Evolutionary conservation across 2,888 invertebrate species (phyloP), one percentile per base, ranked within the genome.

Genomic region (Drosophila anomalata): DNA sequence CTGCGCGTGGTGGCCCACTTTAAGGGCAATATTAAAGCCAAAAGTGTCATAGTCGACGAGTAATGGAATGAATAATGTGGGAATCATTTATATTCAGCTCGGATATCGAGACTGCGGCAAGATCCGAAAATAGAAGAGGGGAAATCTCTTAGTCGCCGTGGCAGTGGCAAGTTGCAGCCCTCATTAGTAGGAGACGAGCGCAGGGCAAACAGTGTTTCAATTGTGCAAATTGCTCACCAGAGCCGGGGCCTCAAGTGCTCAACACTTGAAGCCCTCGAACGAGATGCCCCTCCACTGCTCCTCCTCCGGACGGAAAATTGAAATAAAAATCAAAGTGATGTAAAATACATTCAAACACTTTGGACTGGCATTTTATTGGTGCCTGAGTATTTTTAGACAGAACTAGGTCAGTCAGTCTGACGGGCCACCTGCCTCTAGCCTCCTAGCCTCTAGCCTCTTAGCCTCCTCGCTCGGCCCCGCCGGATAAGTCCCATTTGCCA

Each of bases 241-340:
- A 57, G 66, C 67, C 52, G 29, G 50, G 46, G 66, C 66, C 66
- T 57, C 66, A 51, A 67, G 66, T 66, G 66, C 44, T 51, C 29
- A 48, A 20, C 65, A 54, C 65, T 65, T 65, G 65, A 61, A 63
- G 46, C 31, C 65, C 47, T 65, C 53, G 24, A 39, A 63, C 46
- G 63, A 53, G 53, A 46, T 22, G 17, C 41, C 20, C 20, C 8
- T 22, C 26, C 26, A 2, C 22, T 9, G 7, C 44, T 12, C 12
- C 12, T 44, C 75, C 63, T 71, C 67, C 59, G 69, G 17, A 59
- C 11, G 47, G 57, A 54, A 57, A 78, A 78, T 69, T 77, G 73
- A 75, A 84, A 84, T 87, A 78, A 81, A 73, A 84, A 87, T 84
- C 84, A 81, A 84, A 84, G 68, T 81, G 87, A 79, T 81, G 81